A percentile compares a stretch with the other conserved stretches of the same genome.
Conservation (phyloP, 2,888 invertebrate species). For the Sarcophaga subvicina region DNA sequence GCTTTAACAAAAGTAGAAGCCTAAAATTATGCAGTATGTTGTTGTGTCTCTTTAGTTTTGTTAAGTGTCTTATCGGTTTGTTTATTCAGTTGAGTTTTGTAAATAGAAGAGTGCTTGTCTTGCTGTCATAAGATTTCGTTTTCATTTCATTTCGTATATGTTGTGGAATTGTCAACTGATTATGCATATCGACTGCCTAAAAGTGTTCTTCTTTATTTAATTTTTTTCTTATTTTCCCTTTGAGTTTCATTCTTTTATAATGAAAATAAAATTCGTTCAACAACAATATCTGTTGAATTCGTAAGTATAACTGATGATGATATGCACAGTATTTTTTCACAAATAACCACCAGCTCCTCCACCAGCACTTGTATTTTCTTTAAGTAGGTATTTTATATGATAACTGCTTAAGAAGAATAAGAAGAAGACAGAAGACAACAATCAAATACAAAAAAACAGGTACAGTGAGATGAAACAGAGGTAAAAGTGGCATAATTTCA, state of each 20-base stretch:
- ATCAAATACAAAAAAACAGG: neutral
- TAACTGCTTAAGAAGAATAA: slow-evolving; percentile 63
- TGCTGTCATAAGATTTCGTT: neutral
- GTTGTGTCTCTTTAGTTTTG: neutral
- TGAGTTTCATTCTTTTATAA: slow-evolving; percentile 8
- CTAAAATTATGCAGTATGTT: neutral
- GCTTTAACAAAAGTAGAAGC: neutral
- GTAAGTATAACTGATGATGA: slow-evolving; percentile 32
- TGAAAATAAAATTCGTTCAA: slow-evolving; percentile 18
- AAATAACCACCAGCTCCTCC: neutral
- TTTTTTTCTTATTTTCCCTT: neutral
- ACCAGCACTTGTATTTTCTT: slow-evolving; percentile 33
- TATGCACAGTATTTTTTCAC: slow-evolving; percentile 25
- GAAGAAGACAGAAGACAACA: slow-evolving; percentile 29
- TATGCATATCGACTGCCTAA: slow-evolving; percentile 47
- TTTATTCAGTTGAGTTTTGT: neutral
- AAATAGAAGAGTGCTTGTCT: neutral
- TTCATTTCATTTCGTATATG: neutral
- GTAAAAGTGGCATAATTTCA: neutral
- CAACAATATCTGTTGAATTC: slow-evolving; percentile 64
- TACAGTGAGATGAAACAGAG: slow-evolving; percentile 21
- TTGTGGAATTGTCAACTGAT: neutral
- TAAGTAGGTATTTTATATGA: slow-evolving; percentile 68
- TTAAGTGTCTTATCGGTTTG: neutral
- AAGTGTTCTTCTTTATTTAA: slow-evolving; percentile 52